Conservation (phyloP, 2,797 vertebrate genomes). For the Otolemur crassicaudatus region DNA sequence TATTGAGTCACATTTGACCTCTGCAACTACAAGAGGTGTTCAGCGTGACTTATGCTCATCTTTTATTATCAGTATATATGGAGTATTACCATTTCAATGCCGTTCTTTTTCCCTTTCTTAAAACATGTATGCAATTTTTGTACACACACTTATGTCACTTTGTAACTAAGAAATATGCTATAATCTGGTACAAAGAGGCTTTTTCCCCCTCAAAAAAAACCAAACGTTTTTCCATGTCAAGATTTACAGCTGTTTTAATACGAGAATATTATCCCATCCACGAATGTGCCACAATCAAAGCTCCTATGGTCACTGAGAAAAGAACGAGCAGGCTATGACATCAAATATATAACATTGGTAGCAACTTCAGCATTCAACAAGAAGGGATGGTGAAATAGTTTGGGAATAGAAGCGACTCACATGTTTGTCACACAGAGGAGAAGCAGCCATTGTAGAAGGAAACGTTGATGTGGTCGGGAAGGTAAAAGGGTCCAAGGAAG, state of each 20-base stretch:
- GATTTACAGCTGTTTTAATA: background rate
- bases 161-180: conserved; percentile 17
- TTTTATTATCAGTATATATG: too few relatives aligned
- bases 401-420: background rate
- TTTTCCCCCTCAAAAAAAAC: background rate
- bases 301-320: conserved; percentile 13
- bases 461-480: conserved; percentile 26
- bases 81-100: too few relatives aligned
- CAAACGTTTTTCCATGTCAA: conserved; percentile 35
- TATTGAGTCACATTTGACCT: background rate
- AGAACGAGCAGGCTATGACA: conserved; percentile 10
- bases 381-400: background rate
- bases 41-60: too few relatives aligned
- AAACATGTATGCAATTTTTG: too few relatives aligned
- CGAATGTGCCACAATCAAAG: background rate
- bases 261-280: background rate
- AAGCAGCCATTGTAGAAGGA: background rate
- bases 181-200: background rate
- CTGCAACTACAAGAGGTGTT: too few relatives aligned
- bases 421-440: background rate
- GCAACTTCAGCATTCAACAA: conserved; percentile 17
- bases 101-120: too few relatives aligned
- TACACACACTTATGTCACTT: background rate
- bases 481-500: background rate
- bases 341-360: background rate